phyloP scores from a whole-genome alignment of 2,797 vertebrate species.

The Mus spretus region DNA sequence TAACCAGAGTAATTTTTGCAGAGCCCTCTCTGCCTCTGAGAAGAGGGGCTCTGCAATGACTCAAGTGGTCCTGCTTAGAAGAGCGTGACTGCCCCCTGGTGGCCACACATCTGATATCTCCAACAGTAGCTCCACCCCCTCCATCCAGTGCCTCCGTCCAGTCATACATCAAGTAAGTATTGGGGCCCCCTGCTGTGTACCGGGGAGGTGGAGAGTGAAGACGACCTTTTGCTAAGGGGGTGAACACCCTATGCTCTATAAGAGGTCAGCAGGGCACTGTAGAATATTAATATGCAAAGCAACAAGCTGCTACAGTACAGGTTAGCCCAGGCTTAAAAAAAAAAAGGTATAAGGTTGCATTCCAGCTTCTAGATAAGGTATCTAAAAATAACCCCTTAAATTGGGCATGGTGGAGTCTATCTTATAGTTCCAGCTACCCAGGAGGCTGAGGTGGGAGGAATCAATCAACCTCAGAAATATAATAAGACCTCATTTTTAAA shows the following conservation, averaged over 20 bases:
- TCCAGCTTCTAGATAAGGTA: neutral
- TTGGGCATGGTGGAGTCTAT: neutral
- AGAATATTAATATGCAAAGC: slow-evolving; percentile 18
- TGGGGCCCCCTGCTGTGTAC: neutral
- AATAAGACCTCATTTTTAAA: neutral
- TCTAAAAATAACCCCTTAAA: neutral
- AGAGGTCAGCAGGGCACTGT: neutral
- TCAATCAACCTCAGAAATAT: neutral
- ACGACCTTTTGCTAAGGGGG: neutral
- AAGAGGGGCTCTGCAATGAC: neutral
- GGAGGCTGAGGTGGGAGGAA: neutral
- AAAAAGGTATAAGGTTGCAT: neutral
- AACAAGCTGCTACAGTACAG: neutral
- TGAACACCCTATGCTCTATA: neutral
- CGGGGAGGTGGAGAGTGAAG: too few relatives aligned
- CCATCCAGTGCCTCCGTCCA: neutral
- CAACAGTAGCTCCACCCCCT: neutral
- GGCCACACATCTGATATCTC: neutral
- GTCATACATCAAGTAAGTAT: neutral
- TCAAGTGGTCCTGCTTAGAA: neutral
- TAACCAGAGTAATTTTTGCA: neutral
- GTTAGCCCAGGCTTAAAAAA: neutral
- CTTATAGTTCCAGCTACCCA: neutral
- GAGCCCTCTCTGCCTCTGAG: neutral
- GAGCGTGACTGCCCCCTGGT: slow-evolving; percentile 16